phyloP scores from a whole-genome alignment of 2,888 invertebrate species.

The Amphipyra berbera region DNA sequence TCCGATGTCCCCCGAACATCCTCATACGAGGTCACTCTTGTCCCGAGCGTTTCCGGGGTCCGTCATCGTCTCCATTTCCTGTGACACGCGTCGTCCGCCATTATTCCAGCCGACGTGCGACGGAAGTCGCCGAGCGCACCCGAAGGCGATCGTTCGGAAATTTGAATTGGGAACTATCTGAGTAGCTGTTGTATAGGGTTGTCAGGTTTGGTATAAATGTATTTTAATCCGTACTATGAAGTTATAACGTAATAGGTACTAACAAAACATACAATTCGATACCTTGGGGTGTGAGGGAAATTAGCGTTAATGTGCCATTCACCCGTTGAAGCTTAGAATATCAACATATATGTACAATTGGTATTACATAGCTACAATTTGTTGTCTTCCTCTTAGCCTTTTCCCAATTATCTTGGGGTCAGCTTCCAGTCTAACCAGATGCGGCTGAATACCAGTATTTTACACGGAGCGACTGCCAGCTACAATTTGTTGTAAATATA shows the following conservation, averaged over 20 bases:
- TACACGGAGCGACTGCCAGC: too few relatives aligned
- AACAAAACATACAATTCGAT: too few relatives aligned
- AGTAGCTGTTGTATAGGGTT: conserved; percentile 52
- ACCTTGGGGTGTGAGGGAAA: too few relatives aligned
- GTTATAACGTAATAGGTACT: not conserved
- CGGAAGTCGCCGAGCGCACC: conserved; percentile 77
- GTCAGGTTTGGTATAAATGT: conserved; percentile 29
- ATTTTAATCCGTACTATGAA: not conserved
- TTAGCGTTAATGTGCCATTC: too few relatives aligned
- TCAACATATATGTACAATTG: too few relatives aligned
- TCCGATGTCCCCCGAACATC: conserved; percentile 37
- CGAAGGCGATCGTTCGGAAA: conserved; percentile 74
- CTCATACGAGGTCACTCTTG: conserved; percentile 59
- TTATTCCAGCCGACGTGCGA: conserved; percentile 72
- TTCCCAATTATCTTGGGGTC: too few relatives aligned
- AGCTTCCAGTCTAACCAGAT: too few relatives aligned
- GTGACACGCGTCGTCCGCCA: conserved; percentile 70
- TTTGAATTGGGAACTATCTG: conserved; percentile 71
- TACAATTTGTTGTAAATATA: too few relatives aligned
- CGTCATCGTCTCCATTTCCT: conserved; percentile 80
- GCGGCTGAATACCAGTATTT: too few relatives aligned
- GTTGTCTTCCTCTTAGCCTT: too few relatives aligned
- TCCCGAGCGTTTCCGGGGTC: conserved; percentile 73
- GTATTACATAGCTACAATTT: too few relatives aligned
- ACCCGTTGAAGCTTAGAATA: too few relatives aligned